Evolutionary conservation across 2,113 vertebrate species (phyloP).

Genomic region (Aphyosemion australe): DNA sequence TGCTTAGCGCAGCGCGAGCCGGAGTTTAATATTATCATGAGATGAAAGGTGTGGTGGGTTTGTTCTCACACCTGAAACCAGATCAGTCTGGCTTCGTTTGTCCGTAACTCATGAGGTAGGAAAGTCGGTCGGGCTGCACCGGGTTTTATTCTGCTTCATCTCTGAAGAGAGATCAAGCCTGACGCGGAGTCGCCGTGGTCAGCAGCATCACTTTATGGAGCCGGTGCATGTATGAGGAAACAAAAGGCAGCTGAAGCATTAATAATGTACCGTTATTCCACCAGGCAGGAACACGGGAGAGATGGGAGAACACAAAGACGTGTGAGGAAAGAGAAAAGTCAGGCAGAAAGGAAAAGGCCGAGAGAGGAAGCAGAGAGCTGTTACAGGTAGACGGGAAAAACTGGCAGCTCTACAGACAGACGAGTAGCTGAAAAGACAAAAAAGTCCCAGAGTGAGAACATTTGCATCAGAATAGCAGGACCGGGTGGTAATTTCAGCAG

Average conservation of each 20-base stretch:
- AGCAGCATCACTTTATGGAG: conserved; percentile 12
- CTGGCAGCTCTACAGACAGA: background rate
- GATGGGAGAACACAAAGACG: conserved; percentile 2
- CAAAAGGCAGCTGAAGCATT: conserved; percentile 49
- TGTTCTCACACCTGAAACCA: conserved; percentile 31
- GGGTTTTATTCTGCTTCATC: conserved; percentile 2
- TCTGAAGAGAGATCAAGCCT: conserved; percentile 41
- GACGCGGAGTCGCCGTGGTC: conserved; percentile 12
- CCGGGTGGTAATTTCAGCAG: conserved; percentile 47
- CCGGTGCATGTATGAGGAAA: conserved; percentile 39
- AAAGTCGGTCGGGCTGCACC: conserved; percentile 16
- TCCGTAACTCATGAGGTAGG: conserved; percentile 9
- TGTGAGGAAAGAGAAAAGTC: conserved; percentile 29
- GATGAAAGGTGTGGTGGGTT: background rate
- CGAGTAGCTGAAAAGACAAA: conserved; percentile 15
- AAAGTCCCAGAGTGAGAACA: conserved; percentile 12
- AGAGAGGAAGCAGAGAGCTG: conserved; percentile 7
- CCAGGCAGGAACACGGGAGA: conserved; percentile 30
- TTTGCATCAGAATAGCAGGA: conserved; percentile 49
- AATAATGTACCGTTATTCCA: conserved; percentile 75
- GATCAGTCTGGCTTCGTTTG: conserved; percentile 21
- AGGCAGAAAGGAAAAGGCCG: background rate
- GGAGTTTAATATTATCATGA: background rate
- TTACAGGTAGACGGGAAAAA: background rate
- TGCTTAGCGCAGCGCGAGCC: background rate